Base-by-base conservation (phyloP, 1,140 invertebrate genomes). In the Megalonaias nervosa region DNA sequence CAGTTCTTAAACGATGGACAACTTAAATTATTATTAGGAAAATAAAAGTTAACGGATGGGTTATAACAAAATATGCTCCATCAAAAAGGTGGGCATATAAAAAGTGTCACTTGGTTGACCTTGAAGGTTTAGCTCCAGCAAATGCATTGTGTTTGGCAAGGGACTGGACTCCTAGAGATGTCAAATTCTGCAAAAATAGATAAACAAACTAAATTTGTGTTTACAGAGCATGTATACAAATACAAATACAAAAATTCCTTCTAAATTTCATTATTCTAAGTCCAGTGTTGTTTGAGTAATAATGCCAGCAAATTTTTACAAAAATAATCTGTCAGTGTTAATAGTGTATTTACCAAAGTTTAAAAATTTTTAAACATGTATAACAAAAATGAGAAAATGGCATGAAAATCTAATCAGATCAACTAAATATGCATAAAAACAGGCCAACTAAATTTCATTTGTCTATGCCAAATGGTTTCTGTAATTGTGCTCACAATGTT, bases 151-250 rank as follows among this genome's bases (percentile, higher is more conserved):
- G 80, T 83, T 93, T 93, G 2, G 93, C 92, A 78, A 93, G 92
- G 55, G 93, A 92, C 83, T 94, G 93, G 59, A 94, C 91, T 9
- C 93, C 93, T 60, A 94, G 86, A 0, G 94, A 94, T n/a, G 92
- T 91, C 26, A 94, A 92, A 79, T 94, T 94, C 81, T 93, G 90
- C 17, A 94, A 87, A 31, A 82, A 31, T 71, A 64, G 74, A 74
- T 73, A 74, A 66, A 31, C 17, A 67, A 77, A 67, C 48, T 21
- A 61, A 15, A 62, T n/a, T 58, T 71, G 21, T 31, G 31, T 64
- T 65, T 26, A 65, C 62, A 59, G 11, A 64, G 4, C 70, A 23
- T 9, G 6, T 62, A 26, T 31, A 31, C 26, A 31, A 31, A 31
- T 31, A 31, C 26, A 31, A 31, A 31, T 31, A 4, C n/a, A 61